phyloP scores from a whole-genome alignment of 2,888 invertebrate genomes.

The Coleophora flavipennella region DNA sequence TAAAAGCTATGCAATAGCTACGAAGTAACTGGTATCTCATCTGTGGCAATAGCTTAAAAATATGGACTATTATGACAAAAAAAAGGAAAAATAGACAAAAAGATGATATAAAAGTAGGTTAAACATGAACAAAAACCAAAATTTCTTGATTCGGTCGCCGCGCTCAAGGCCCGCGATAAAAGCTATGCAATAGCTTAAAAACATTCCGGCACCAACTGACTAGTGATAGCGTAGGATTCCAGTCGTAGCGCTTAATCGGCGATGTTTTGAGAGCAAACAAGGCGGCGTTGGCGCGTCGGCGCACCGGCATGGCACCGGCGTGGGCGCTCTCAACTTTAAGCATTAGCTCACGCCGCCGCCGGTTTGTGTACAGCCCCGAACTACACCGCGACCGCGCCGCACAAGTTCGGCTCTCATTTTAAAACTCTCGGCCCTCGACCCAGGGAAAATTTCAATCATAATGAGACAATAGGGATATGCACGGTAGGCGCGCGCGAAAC shows the following conservation, averaged over 20 bases:
- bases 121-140: too few relatives aligned
- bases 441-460: conserved; percentile 57
- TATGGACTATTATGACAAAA: too few relatives aligned
- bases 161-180: too few relatives aligned
- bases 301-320: conserved; percentile 14
- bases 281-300: conserved; percentile 31
- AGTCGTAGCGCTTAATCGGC: conserved; percentile 31
- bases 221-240: too few relatives aligned
- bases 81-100: too few relatives aligned
- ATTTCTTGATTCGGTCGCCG: too few relatives aligned
- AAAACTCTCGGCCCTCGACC: conserved; percentile 43
- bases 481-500: conserved; percentile 36
- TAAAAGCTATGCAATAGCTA: too few relatives aligned
- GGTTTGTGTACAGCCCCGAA: conserved; percentile 55
- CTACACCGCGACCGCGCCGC: conserved; percentile 34
- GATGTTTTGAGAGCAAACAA: conserved; percentile 54
- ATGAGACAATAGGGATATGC: conserved; percentile 51
- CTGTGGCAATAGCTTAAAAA: too few relatives aligned
- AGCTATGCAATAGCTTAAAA: background rate
- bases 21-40: too few relatives aligned
- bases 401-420: conserved; percentile 58
- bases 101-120: too few relatives aligned
- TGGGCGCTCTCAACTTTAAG: conserved; percentile 42
- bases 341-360: conserved; percentile 51
- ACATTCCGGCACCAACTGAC: too few relatives aligned